Evolutionary conservation across 2,888 invertebrate genomes (phyloP), one percentile per base, ranked within the genome.

Genomic region (Drosophila subquinaria): DNA sequence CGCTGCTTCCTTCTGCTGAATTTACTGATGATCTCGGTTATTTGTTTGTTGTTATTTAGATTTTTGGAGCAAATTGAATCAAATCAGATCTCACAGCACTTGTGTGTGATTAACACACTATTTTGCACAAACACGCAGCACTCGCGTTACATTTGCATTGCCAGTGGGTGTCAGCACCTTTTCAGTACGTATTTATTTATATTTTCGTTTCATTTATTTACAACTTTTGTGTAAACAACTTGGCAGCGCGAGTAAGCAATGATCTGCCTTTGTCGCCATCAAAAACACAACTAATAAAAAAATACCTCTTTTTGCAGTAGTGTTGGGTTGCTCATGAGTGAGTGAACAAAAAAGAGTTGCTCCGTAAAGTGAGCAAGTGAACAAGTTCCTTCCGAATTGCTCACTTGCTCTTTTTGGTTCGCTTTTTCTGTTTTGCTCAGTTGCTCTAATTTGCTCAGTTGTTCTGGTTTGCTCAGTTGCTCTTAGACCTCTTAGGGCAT

Each of bases 221-320:
- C 59, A 69, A 55, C n/a, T 30, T 66, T 23, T 45, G 23, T 36
- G 66, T 77, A 77, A 77, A 73, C 69, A 77, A 66, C 52, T 63
- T 69, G n/a, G 23, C 15, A 63, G n/a, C 59, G 51, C 65, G 45
- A 65, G 20, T 17, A 11, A 13, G 15, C 59, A 42, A 53, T 36
- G 51, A 60, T 33, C 73, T 35, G 35, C 59, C 40, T 36, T 17
- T 43, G 17, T 3, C 55, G 55, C 53, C 51, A 33, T 65, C 64
- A 60, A 43, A 76, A 76, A 47, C 56, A 65, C 43, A 76, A 52
- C 72, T 62, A 61, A 75, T 4, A 23, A 23, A 23, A 23, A 23
- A 2, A 17, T 17, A 17, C 23, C 4, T 23, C 23, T 23, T 23
- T 23, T 23, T 23, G 4, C 23, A 23, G 23, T 65, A 30, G 30